Evolutionary conservation across 2,113 vertebrate species (phyloP), one percentile per base, ranked within the genome.

Genomic region (Tragulus kanchil): DNA sequence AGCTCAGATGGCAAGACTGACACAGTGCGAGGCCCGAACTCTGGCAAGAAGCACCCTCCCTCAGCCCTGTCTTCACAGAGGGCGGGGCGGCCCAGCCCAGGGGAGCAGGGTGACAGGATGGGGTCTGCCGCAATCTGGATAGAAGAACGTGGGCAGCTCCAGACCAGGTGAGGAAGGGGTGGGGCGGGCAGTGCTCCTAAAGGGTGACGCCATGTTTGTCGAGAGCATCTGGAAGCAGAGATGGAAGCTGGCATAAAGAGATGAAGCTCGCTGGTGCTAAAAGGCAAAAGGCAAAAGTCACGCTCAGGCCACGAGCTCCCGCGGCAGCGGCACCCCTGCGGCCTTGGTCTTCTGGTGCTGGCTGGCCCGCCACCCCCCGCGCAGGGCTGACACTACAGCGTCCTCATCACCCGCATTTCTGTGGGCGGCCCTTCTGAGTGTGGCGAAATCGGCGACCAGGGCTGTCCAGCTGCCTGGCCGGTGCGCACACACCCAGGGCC

Each of bases 261-360:
- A 78, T 3, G 15, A 31, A 15, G 75, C 48, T 5, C 8, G 62
- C 31, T 61, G 52, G 52, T 36, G 28, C 42, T 21, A 28, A n/a
- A 28, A 42, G 19, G 54, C 19, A 28, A n/a, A 28, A 42, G 19
- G 54, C 19, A 42, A 50, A 31, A 58, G 62, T 48, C 67, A 3
- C 25, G 9, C 48, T 61, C 21, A 6, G 13, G 65, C 1, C 1
- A 54, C 6, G 6, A 45, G 17, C 79, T 84, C 54, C 54, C 25
- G 42, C 8, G 14, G 0, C 1, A 1, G 6, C n/a, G 3, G 13
- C 19, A 23, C 14, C 9, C 21, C 59, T 6, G 16, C 2, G 5
- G 5, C 15, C 21, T 26, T 58, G 69, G 28, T 28, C 56, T 3
- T 69, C 92, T 23, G 58, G 10, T 28, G 45, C 58, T 0, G 0